phyloP scores from a whole-genome alignment of 2,888 invertebrate genomes.

The Drosophila falleni region DNA sequence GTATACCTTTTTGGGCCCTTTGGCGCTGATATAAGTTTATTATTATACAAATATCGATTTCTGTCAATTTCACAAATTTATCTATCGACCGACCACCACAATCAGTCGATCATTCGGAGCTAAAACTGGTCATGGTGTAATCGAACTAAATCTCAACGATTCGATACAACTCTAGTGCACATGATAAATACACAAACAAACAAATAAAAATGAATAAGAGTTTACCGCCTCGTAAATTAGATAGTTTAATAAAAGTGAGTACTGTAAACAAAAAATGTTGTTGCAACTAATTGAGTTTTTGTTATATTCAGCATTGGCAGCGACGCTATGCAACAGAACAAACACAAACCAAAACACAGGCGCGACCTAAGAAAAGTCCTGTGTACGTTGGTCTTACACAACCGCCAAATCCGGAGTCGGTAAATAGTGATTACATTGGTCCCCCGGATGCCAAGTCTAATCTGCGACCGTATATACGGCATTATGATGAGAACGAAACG shows the following conservation, averaged over 20 bases:
- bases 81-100: no score
- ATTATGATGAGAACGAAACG: slow-evolving; percentile 89
- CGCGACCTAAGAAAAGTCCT: slow-evolving; percentile 40
- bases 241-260: slow-evolving; percentile 41
- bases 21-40: no score
- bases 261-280: not conserved
- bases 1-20: no score
- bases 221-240: slow-evolving; percentile 30
- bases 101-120: no score
- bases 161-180: slow-evolving; percentile 18
- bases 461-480: slow-evolving; percentile 90
- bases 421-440: slow-evolving; percentile 83
- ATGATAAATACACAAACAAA: slow-evolving; percentile 30
- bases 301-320: slow-evolving; percentile 30
- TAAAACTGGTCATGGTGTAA: no score
- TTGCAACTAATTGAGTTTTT: not conserved
- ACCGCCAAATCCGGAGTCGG: slow-evolving; percentile 76
- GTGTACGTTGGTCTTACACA: slow-evolving; percentile 60
- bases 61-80: no score
- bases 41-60: slow-evolving; percentile 7
- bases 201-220: slow-evolving; percentile 38
- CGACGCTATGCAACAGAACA: slow-evolving; percentile 39
- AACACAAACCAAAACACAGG: slow-evolving; percentile 19
- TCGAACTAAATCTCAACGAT: not conserved
- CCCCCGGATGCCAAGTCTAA: slow-evolving; percentile 93